Evolutionary conservation across 1,140 invertebrate species (phyloP).

Genomic region (Laupala kohalensis): DNA sequence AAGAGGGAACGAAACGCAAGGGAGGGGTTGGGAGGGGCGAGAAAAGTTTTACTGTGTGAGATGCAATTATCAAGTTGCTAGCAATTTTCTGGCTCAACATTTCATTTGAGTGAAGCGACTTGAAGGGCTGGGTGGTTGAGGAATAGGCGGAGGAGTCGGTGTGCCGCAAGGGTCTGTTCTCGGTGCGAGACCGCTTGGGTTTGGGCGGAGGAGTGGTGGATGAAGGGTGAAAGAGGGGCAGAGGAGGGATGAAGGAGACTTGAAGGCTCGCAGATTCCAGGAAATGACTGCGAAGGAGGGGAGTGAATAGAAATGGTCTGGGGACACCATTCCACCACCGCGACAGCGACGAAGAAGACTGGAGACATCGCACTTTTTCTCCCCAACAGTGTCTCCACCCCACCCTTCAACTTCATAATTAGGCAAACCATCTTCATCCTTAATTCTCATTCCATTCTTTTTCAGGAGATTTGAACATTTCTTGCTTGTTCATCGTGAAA

Average conservation of each 20-base stretch:
- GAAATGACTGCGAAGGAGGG: too few species aligned
- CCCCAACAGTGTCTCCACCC: neutral
- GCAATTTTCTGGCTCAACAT: slow-evolving; percentile 6
- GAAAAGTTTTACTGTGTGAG: slow-evolving; percentile 1
- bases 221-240: neutral
- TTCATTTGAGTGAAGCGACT: neutral
- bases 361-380: too few species aligned
- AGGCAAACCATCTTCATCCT: neutral
- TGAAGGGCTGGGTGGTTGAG: too few species aligned
- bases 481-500: neutral
- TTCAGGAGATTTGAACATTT: neutral
- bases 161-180: too few species aligned
- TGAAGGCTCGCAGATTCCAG: too few species aligned
- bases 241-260: neutral
- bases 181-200: too few species aligned
- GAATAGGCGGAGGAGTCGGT: too few species aligned
- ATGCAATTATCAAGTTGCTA: slow-evolving; percentile 5
- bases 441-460: neutral
- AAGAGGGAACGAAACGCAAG: neutral
- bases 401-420: neutral
- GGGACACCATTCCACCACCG: too few species aligned
- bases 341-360: too few species aligned
- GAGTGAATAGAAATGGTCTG: too few species aligned
- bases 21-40: neutral
- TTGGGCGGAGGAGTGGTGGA: too few species aligned